Base-by-base conservation (phyloP, 2,888 invertebrate species). In the Tineola bisselliella region DNA sequence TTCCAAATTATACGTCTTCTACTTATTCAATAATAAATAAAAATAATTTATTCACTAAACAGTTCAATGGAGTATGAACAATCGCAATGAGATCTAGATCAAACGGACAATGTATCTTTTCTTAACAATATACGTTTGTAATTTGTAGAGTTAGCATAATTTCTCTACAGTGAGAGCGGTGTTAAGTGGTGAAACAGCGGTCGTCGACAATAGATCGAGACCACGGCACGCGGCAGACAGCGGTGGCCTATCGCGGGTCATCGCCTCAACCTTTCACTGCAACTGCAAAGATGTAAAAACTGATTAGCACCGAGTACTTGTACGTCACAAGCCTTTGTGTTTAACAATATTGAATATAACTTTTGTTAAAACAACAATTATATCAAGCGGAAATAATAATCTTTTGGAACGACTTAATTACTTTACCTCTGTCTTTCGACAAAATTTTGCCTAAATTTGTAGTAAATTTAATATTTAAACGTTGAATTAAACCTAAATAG, bases 111-210 rank as follows among this genome's bases (percentile, higher is more conserved):
- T 81, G 77, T 70, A 68, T 71, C 77, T 70, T 77, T 84, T 81
- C 25, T 58, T 33, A 58, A 79, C 79, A 78, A 81, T 81, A 80
- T 78, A 74, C 68, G 75, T 74, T 74, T 73, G 78, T 76, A 77
- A 78, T 79, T 79, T 79, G 74, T 74, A 71, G 71, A 67, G 73
- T 79, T 77, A 74, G 76, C 73, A 74, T 76, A 76, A 76, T 77
- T 77, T 78, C 76, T 70, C 76, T 71, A 68, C 65, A 73, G 81
- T 77, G 83, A 84, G 84, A 84, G 82, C 81, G 65, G 70, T 73
- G 78, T 73, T 82, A 82, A 83, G 72, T 84, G 79, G 79, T 74
- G 82, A 83, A 83, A 84, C 76, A 72, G 58, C 75, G 72, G 56
- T 25, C 67, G 68, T 69, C 66, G 64, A 79, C 79, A 81, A 80